These are phyloP conservation scores for Cataglyphis hispanica DNA, from an alignment of 1,140 invertebrate species.

Conservation along the genomic window DNA sequence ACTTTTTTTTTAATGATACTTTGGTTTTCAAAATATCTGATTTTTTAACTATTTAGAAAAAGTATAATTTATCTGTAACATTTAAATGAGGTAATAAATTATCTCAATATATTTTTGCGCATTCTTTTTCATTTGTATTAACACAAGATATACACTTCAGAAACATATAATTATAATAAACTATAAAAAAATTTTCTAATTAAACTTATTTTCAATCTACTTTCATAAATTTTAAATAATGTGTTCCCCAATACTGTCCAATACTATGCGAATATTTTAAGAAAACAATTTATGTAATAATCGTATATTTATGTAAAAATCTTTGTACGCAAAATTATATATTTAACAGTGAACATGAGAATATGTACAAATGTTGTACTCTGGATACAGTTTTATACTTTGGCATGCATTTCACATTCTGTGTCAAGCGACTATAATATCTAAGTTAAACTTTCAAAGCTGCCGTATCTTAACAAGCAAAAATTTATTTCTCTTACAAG, in stretches of 20 bases:
- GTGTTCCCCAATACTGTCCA: neutral
- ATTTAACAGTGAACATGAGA: slow-evolving; percentile 37
- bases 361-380: slow-evolving; percentile 68
- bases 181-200: neutral
- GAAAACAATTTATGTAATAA: slow-evolving; percentile 22
- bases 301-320: slow-evolving; percentile 2
- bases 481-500: slow-evolving; percentile 14
- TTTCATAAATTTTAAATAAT: slow-evolving; percentile 17
- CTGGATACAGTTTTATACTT: slow-evolving; percentile 71
- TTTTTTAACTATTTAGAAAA: neutral
- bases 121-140: neutral
- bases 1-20: neutral
- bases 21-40: neutral
- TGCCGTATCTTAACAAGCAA: slow-evolving; percentile 54
- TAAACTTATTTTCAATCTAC: slow-evolving; percentile 30
- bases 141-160: neutral
- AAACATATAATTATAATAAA: slow-evolving; percentile 3
- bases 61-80: neutral
- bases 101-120: neutral
- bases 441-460: slow-evolving; percentile 33
- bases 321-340: slow-evolving; percentile 30
- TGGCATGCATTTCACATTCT: slow-evolving; percentile 68
- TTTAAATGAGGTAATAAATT: slow-evolving; percentile 10
- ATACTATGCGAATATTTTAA: neutral
- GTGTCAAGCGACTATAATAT: slow-evolving; percentile 63